Evolutionary conservation across 2,888 invertebrate genomes (phyloP).

Genomic region (Polymixis flavicincta): DNA sequence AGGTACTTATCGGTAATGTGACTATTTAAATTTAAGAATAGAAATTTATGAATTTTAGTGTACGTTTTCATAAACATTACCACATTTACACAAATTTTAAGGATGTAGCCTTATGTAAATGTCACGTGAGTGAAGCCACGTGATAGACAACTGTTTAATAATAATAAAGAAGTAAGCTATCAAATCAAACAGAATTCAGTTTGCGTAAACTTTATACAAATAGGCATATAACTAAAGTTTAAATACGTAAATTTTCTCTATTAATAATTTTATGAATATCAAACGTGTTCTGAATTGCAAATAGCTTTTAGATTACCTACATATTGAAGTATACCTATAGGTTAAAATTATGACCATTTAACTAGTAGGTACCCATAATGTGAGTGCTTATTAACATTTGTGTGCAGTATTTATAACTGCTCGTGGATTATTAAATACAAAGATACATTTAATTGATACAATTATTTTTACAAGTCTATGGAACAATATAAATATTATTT

Average conservation of each 20-base stretch:
- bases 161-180: not conserved
- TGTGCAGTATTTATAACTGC: slow-evolving; percentile 6
- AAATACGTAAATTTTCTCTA: slow-evolving; percentile 31
- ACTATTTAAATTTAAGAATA: not conserved
- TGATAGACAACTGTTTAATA: slow-evolving; percentile 2
- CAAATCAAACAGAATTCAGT: slow-evolving; percentile 43
- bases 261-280: slow-evolving; percentile 35
- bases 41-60: not conserved
- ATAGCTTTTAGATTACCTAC: slow-evolving; percentile 24
- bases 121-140: not conserved
- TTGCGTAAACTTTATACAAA: slow-evolving; percentile 31
- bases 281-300: slow-evolving; percentile 43
- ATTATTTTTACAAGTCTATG: not conserved
- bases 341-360: slow-evolving; percentile 3
- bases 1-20: not conserved
- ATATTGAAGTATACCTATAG: slow-evolving; percentile 13
- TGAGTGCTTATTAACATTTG: slow-evolving; percentile 3
- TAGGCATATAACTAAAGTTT: slow-evolving; percentile 11
- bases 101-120: not conserved
- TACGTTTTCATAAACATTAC: not conserved
- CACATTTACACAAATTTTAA: not conserved
- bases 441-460: not conserved
- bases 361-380: slow-evolving; percentile 1
- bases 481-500: not conserved
- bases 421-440: slow-evolving; percentile 22